Evolutionary conservation across 2,113 vertebrate genomes (phyloP), one percentile per base, ranked within the genome.

Genomic region (Onychorhynchus coronatus): DNA sequence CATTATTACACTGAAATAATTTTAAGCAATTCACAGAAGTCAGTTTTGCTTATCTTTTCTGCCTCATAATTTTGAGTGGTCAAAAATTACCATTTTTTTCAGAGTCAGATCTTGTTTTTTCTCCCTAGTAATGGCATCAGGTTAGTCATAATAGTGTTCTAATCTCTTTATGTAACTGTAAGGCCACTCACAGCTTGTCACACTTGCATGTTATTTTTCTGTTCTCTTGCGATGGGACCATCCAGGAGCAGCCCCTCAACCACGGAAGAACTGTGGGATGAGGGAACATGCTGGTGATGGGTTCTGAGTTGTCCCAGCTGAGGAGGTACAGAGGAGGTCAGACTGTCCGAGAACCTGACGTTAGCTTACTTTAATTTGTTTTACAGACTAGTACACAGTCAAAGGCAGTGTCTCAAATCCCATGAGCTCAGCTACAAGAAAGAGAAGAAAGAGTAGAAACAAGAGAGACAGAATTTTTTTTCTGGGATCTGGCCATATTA

Each of bases 241-340:
- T 49, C 11, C 30, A 85, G 56, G 18, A 41, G 44, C 52, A 75
- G 35, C 11, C 24, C 11, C 27, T 39, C 7, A 49, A 12, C 17
- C 1, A 1, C 0, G 2, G 50, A 56, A 77, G 31, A 25, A 6
- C 47, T 65, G 58, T 2, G 12, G 59, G 41, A 46, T 18, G 27
- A 46, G 12, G 59, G 23, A 88, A 63, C 3, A 2, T 1, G 3
- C 44, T 2, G 1, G 4, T 31, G 53, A 14, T 41, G 21, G 11
- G 24, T 16, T 46, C 66, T 24, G 56, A 49, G 41, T 9, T 72
- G 31, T 27, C 27, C n/a, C 16, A 74, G 42, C 31, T 58, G 33
- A 24, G 1, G 21, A 33, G 22, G 12, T 12, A 35, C 11, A 50
- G 50, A 87, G 27, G 11, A 85, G 11, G 22, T 33, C 0, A 0